A percentile compares a stretch with the other conserved stretches of the same genome.
Evolutionary conservation across 2,888 invertebrate species (phyloP).

Genomic region (Hetaerina titia): DNA sequence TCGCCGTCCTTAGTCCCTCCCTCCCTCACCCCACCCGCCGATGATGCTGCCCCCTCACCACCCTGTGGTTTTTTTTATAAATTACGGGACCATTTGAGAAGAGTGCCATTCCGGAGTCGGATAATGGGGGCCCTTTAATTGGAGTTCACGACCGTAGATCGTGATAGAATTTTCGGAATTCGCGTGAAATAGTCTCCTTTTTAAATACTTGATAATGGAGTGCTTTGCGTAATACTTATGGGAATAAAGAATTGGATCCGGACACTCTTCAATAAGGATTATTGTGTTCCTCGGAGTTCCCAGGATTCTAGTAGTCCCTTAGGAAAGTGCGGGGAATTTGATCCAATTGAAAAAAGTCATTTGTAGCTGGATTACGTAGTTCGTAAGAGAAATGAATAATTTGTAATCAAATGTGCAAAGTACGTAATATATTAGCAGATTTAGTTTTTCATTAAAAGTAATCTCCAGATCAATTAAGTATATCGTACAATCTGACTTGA

Average conservation of each 20-base stretch:
- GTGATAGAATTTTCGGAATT: background rate
- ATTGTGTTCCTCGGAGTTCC: background rate
- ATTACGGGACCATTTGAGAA: background rate
- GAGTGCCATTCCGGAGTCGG: background rate
- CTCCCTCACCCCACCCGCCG: background rate
- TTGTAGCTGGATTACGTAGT: no score
- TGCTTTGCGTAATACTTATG: background rate
- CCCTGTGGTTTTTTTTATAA: background rate
- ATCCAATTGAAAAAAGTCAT: no score
- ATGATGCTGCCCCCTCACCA: background rate
- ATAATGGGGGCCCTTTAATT: constrained; percentile 9
- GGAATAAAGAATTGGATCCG: background rate
- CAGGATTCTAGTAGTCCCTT: no score
- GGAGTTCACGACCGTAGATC: constrained; percentile 35
- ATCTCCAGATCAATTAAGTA: no score
- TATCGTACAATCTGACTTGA: no score
- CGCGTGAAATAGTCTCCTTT: background rate
- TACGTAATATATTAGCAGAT: no score
- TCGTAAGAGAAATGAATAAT: no score
- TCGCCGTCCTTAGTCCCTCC: background rate
- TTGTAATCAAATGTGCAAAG: no score
- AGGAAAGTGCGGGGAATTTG: no score
- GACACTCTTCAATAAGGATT: background rate
- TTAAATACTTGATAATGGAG: constrained; percentile 1
- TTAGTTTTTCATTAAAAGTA: no score